Evolutionary conservation across 2,113 vertebrate genomes (phyloP).

Genomic region (Xiphophorus couchianus): DNA sequence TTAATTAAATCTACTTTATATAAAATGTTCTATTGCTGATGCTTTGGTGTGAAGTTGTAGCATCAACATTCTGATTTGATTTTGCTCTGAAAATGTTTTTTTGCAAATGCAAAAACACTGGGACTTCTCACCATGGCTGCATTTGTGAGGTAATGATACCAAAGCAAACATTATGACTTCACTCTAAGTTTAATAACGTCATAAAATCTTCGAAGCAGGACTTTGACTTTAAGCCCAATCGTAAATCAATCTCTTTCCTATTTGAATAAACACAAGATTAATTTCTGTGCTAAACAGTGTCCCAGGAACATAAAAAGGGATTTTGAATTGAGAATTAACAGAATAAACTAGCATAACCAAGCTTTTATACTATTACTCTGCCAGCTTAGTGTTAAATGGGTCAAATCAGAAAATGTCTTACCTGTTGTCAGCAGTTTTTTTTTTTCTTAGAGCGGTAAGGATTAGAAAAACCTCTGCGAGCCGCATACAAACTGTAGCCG

Average conservation of each 20-base stretch:
- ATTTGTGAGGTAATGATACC: not conserved
- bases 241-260: conserved; percentile 4
- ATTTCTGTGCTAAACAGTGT: not conserved
- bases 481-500: not conserved
- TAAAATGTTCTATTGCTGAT: no score
- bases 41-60: no score
- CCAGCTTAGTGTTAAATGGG: not conserved
- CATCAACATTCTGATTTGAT: not conserved
- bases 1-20: no score
- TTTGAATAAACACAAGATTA: not conserved
- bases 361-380: not conserved
- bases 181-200: conserved; percentile 7
- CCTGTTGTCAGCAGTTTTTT: conserved; percentile 14
- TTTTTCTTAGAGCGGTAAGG: not conserved
- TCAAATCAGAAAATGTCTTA: conserved; percentile 34
- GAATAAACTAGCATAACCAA: not conserved
- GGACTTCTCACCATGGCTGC: not conserved
- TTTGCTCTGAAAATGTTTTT: not conserved
- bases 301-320: not conserved
- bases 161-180: conserved; percentile 1
- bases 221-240: conserved; percentile 42
- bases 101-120: not conserved
- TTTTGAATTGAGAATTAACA: not conserved
- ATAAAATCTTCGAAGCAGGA: conserved; percentile 51
- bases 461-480: not conserved